phyloP scores from a whole-genome alignment of 1,140 invertebrate species.

The Dinoponera quadriceps region DNA sequence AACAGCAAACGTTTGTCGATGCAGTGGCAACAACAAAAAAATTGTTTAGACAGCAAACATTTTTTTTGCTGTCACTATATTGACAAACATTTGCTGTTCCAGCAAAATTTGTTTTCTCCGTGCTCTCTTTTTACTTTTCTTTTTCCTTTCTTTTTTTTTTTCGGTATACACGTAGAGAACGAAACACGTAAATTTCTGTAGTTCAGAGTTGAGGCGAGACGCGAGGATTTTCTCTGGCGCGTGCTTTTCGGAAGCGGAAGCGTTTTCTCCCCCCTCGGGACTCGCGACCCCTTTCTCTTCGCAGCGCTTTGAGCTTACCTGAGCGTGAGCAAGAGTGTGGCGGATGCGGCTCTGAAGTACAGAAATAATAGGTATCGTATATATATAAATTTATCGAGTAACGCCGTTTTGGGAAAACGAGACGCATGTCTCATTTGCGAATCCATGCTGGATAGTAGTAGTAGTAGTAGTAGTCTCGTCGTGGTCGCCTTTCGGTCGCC shows the following conservation, averaged over 20 bases:
- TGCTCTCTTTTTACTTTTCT: neutral
- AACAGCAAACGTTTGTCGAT: too few relatives aligned
- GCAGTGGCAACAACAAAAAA: too few relatives aligned
- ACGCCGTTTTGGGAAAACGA: conserved; percentile 48
- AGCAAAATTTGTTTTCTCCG: too few relatives aligned
- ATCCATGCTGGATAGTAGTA: conserved; percentile 54
- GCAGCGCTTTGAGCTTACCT: conserved; percentile 43
- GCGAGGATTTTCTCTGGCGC: conserved; percentile 10
- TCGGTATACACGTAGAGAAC: neutral
- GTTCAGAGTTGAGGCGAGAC: conserved; percentile 44
- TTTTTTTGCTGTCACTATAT: too few relatives aligned
- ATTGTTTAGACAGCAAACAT: too few relatives aligned
- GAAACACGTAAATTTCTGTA: conserved; percentile 49
- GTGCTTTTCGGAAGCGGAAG: neutral
- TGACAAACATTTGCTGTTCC: too few relatives aligned
- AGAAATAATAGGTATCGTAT: conserved; percentile 62
- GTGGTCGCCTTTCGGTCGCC: conserved; percentile 29
- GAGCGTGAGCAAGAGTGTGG: conserved; percentile 17
- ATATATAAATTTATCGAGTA: conserved; percentile 21
- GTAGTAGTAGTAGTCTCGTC: too few relatives aligned
- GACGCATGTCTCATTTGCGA: conserved; percentile 9
- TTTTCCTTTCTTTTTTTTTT: neutral
- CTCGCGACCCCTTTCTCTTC: conserved; percentile 4
- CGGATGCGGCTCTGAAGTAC: conserved; percentile 72
- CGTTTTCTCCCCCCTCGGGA: conserved; percentile 1